Evolutionary conservation across 2,797 vertebrate genomes (phyloP), one percentile per base, ranked within the genome.

Genomic region (Sciurus carolinensis): DNA sequence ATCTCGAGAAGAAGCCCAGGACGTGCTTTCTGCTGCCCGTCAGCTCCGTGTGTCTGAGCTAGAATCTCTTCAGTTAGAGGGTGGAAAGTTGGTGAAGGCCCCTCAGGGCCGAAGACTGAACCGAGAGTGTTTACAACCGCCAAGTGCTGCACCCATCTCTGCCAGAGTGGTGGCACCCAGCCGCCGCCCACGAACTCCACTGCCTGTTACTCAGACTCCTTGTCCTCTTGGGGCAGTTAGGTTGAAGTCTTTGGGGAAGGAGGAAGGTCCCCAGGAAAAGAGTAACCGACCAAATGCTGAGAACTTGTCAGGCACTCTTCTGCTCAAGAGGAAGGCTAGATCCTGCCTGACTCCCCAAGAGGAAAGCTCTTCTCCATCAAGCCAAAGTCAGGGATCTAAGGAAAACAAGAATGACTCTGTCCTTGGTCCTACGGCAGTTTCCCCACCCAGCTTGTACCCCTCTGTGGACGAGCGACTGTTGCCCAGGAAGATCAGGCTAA

Each of bases 1-100:
- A 5, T 98, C 98, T 0, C 67, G 42, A 30, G 98, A 99, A 52
- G 98, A 99, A 94, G 98, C 96, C 57, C 98, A 98, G 42, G 98
- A 98, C 26, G 98, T 98, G 67, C 98, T 99, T 91, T 98, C 97
- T 0, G 98, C 98, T 0, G 98, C 98, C 44, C 98, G 98, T 85
- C 97, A 57, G 93, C 98, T 99, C 84, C 98, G 97, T 0, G 30
- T 98, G 17, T 98, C 98, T 0, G 98, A 98, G 92, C 97, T 99
- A 0, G 98, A 98, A 94, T 98, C 98, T 0, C 97, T 98, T 87
- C 98, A 98, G 93, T 95, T 98, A 33, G 97, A 89, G 80, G 98
- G 97, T 2, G 98, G 98, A 1, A 98, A 98, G 42, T 93, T 98
- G 85, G 98, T 98, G 24, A 97, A 98, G 76, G 96, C 79, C 0